Evolutionary conservation across 1,140 invertebrate genomes (phyloP).

Genomic region (Hycleus phaleratus): DNA sequence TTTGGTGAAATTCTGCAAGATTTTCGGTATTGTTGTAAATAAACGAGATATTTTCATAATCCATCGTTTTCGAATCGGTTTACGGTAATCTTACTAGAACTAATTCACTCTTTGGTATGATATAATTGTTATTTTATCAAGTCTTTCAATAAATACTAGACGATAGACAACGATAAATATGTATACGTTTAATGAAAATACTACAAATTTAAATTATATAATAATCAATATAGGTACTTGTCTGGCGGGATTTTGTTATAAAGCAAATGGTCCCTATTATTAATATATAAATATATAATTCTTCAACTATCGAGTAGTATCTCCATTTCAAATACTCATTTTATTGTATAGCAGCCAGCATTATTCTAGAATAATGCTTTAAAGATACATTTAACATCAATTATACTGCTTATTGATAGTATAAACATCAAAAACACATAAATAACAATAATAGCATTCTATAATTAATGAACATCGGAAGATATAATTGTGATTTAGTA

Average conservation of each 20-base stretch:
- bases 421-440: not conserved
- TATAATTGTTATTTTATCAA: no score
- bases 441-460: constrained; percentile 8
- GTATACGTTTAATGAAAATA: no score
- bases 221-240: constrained; percentile 22
- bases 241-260: constrained; percentile 25
- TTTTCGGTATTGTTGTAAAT: no score
- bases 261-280: constrained; percentile 31
- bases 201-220: not conserved
- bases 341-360: constrained; percentile 25
- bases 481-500: constrained; percentile 1
- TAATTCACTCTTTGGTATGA: no score
- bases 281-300: constrained; percentile 3
- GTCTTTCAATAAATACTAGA: no score
- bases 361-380: constrained; percentile 17
- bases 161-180: no score
- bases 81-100: not conserved
- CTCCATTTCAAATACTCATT: constrained; percentile 1
- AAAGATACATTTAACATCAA: constrained; percentile 17
- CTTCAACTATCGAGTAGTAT: not conserved
- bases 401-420: constrained; percentile 3
- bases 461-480: not conserved
- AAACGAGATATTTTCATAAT: no score
- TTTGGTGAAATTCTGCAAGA: no score
- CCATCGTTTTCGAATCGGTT: not conserved